Percentiles rank a stretch among this genome's conserved stretches.
Evolutionary conservation across 2,113 vertebrate genomes (phyloP).

Genomic region (Sula dactylatra): DNA sequence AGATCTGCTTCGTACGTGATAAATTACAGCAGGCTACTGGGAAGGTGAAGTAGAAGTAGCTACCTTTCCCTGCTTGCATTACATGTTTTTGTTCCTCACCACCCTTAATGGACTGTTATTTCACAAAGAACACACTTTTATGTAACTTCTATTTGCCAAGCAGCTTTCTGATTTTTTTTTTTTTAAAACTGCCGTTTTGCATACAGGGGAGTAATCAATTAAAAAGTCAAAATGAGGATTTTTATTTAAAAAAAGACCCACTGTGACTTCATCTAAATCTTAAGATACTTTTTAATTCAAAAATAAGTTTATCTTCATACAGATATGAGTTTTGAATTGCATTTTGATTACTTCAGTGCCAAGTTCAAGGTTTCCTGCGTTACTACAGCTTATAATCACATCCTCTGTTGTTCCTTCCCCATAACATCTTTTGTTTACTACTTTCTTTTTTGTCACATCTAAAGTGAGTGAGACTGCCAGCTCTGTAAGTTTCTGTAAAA

Average conservation of each 20-base stretch:
- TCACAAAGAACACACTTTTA: background rate
- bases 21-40: background rate
- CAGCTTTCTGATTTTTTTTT: background rate
- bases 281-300: background rate
- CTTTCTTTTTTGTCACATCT: background rate
- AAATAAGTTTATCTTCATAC: background rate
- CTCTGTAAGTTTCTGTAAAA: background rate
- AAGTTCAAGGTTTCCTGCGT: background rate
- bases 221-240: background rate
- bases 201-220: background rate
- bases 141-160: rapidly evolving
- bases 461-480: background rate
- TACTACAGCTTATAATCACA: background rate
- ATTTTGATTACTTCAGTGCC: background rate
- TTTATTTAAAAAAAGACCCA: background rate
- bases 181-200: background rate
- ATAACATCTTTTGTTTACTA: background rate
- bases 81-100: background rate
- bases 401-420: background rate
- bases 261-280: background rate
- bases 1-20: background rate
- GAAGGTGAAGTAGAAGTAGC: background rate
- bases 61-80: background rate
- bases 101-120: background rate
- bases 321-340: background rate